Evolutionary conservation across 1,140 invertebrate species (phyloP).

Genomic region (Atta cephalotes): DNA sequence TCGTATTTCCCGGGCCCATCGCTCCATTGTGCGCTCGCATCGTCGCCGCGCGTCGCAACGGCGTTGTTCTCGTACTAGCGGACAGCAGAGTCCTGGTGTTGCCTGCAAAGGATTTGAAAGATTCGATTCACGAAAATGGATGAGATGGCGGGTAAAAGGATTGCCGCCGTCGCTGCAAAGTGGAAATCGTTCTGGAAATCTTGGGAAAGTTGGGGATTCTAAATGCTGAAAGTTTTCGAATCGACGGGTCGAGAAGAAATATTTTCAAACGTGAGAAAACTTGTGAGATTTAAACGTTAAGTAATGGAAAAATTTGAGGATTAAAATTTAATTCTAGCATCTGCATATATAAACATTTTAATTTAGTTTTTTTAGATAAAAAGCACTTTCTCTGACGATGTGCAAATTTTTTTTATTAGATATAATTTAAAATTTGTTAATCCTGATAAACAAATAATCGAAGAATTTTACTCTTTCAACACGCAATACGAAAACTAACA

Average conservation of each 20-base stretch:
- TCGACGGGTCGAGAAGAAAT: not conserved
- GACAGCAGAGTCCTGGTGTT: conserved; percentile 83
- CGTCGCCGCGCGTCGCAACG: conserved; percentile 87
- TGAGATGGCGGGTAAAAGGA: not conserved
- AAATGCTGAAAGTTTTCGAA: conserved; percentile 13
- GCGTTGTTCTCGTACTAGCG: conserved; percentile 80
- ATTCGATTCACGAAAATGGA: conserved; percentile 20
- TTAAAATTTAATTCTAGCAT: not conserved
- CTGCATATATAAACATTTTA: not conserved
- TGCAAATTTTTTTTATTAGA: not conserved
- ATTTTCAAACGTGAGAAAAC: not conserved
- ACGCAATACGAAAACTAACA: not conserved
- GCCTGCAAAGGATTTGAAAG: conserved; percentile 73
- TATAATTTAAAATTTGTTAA: not conserved
- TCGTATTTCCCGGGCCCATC: conserved; percentile 77
- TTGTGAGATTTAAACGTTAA: not conserved
- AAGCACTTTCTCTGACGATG: not conserved
- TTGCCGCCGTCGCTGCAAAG: not conserved
- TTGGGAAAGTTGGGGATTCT: not conserved
- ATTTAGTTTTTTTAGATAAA: not conserved
- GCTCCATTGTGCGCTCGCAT: conserved; percentile 87
- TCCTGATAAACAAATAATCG: not conserved
- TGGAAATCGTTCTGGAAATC: not conserved
- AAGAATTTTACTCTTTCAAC: not conserved
- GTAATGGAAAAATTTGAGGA: not conserved